A percentile compares a stretch with the other conserved stretches of the same genome.
Conservation (phyloP, 2,797 vertebrate genomes). For the Australoheros facetus region DNA sequence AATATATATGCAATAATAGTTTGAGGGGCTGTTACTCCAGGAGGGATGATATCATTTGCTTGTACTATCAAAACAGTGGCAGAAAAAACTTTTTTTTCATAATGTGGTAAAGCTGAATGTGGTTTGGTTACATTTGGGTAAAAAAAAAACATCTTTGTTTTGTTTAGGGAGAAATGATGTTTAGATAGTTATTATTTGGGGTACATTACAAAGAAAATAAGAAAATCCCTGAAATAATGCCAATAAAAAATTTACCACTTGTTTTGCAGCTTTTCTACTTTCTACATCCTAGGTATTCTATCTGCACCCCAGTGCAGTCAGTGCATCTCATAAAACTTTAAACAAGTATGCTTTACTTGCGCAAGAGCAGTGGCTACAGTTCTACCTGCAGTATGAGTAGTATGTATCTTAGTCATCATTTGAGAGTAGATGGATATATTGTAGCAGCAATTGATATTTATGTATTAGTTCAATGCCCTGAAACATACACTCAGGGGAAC, state of each 20-base stretch:
- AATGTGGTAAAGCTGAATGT: too few relatives aligned
- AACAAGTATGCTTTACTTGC: slow-evolving; percentile 11
- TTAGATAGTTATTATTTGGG: background rate
- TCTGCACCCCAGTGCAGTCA: background rate
- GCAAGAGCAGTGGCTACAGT: background rate
- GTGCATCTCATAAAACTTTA: slow-evolving; percentile 36
- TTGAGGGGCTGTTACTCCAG: rapidly evolving
- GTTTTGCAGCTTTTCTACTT: background rate
- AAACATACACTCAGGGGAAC: background rate
- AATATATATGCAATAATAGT: background rate
- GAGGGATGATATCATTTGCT: background rate
- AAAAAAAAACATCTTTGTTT: background rate
- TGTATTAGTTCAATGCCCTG: background rate
- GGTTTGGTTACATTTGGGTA: background rate
- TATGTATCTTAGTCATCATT: background rate
- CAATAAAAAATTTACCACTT: background rate
- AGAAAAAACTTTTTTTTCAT: background rate
- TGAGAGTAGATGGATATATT: background rate
- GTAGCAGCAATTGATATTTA: background rate
- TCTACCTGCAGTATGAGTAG: background rate
- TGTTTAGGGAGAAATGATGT: background rate
- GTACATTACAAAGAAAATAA: background rate
- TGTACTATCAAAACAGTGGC: background rate
- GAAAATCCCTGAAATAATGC: background rate
- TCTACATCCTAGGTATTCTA: background rate